Evolutionary conservation across 2,113 vertebrate species (phyloP).

Genomic region (Tinamus guttatus): DNA sequence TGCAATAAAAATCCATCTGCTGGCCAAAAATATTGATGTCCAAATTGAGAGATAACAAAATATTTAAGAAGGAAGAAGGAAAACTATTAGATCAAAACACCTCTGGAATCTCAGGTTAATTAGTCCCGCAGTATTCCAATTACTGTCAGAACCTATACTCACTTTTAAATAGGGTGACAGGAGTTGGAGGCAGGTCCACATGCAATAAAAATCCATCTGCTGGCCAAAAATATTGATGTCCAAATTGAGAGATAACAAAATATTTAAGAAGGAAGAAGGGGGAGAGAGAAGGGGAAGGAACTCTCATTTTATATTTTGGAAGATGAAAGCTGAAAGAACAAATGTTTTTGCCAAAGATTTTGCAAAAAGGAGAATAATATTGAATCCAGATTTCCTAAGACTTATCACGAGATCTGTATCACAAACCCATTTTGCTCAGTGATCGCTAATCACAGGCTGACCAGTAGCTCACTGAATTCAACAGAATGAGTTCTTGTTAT

Average conservation of each 20-base stretch:
- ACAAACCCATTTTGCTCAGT: not conserved
- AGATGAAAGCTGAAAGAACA: not conserved
- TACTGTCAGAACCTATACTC: not conserved
- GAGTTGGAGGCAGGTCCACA: not conserved
- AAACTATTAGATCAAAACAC: not conserved
- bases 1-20: not conserved
- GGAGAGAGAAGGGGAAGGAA: not conserved
- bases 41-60: not conserved
- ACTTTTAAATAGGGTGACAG: not conserved
- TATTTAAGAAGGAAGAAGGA: fast-evolving
- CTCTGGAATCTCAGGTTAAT: not conserved
- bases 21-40: not conserved
- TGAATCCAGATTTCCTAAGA: not conserved
- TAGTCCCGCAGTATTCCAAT: not conserved
- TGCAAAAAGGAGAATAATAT: not conserved
- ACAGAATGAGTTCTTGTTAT: not conserved
- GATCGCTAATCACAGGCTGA: not conserved
- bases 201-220: not conserved
- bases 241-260: not conserved
- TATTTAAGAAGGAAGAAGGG: not conserved
- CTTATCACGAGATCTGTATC: not conserved
- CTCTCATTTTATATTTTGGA: not conserved
- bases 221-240: not conserved
- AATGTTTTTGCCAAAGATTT: constrained; percentile 12
- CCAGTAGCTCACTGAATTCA: not conserved